Evolutionary conservation across 2,888 invertebrate species (phyloP).

Genomic region (Lithosia quadra): DNA sequence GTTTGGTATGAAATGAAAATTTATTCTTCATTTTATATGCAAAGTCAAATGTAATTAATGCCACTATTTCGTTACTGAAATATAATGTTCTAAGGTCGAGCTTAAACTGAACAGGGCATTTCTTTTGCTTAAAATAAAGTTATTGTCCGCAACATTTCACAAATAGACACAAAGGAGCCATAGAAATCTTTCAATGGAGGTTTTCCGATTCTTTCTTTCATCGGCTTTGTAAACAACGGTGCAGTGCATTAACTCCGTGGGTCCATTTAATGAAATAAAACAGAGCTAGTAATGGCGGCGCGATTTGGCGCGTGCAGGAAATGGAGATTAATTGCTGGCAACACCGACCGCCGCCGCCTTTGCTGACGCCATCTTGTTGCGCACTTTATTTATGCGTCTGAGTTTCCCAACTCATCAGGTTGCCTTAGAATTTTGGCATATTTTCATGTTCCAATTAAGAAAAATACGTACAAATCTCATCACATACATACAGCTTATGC

Average conservation of each 20-base stretch:
- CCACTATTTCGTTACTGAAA: neutral
- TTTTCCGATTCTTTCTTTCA: constrained; percentile 73
- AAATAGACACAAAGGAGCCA: constrained; percentile 70
- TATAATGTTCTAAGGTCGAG: constrained; percentile 26
- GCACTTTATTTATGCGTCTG: constrained; percentile 76
- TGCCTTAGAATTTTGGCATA: constrained; percentile 17
- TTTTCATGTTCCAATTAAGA: neutral
- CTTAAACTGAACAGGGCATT: constrained; percentile 50
- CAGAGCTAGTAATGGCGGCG: constrained; percentile 78
- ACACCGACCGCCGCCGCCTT: constrained; percentile 69
- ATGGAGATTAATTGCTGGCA: constrained; percentile 84
- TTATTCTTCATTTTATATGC: neutral
- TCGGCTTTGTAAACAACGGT: constrained; percentile 75
- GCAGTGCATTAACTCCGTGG: constrained; percentile 78
- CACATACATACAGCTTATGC: too few relatives aligned
- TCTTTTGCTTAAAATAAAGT: constrained; percentile 63
- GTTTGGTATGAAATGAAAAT: too few relatives aligned
- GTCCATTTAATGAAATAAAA: constrained; percentile 85
- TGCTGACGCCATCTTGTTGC: constrained; percentile 74
- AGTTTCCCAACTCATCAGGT: constrained; percentile 54
- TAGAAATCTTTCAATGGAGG: constrained; percentile 69
- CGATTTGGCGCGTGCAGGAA: constrained; percentile 82
- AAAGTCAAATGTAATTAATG: neutral
- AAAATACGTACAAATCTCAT: neutral
- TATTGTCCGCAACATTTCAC: constrained; percentile 64